phyloP scores from a whole-genome alignment of 1,140 invertebrate species.

The Sarcophaga bullata region DNA sequence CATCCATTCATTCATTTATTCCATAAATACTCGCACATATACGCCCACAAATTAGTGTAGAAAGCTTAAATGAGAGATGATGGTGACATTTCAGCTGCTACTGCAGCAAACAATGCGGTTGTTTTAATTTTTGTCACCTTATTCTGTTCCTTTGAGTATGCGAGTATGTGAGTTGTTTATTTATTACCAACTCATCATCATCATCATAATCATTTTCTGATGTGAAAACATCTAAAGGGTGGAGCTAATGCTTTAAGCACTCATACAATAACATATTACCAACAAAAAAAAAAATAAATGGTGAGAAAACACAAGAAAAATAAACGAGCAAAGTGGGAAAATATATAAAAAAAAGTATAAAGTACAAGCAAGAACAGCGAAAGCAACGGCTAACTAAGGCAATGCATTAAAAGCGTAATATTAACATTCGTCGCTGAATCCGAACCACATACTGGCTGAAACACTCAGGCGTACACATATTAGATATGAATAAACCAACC shows the following conservation, averaged over 20 bases:
- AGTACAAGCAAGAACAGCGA: not conserved
- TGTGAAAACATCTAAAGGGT: slow-evolving; percentile 14
- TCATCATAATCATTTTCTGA: not conserved
- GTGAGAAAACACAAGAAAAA: not conserved
- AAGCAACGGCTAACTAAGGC: not conserved
- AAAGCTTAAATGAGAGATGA: not conserved
- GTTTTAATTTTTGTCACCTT: slow-evolving; percentile 1
- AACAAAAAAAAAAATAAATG: not conserved
- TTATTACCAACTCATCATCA: not conserved
- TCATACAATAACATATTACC: not conserved
- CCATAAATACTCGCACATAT: not conserved
- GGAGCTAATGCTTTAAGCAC: slow-evolving; percentile 13
- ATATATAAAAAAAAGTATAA: slow-evolving; percentile 12
- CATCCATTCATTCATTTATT: too few species aligned
- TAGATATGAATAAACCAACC: too few species aligned
- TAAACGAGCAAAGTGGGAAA: not conserved
- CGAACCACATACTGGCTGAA: not conserved
- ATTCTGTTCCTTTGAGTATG: not conserved
- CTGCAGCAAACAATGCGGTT: slow-evolving; percentile 12
- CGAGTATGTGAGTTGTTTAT: not conserved
- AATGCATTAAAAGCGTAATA: not conserved
- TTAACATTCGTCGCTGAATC: not conserved
- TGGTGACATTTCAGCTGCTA: slow-evolving; percentile 14
- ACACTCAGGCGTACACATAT: not conserved
- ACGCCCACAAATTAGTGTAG: not conserved